Conservation (phyloP, 2,888 invertebrate species). For the Glyphotaelius pellucidus region DNA sequence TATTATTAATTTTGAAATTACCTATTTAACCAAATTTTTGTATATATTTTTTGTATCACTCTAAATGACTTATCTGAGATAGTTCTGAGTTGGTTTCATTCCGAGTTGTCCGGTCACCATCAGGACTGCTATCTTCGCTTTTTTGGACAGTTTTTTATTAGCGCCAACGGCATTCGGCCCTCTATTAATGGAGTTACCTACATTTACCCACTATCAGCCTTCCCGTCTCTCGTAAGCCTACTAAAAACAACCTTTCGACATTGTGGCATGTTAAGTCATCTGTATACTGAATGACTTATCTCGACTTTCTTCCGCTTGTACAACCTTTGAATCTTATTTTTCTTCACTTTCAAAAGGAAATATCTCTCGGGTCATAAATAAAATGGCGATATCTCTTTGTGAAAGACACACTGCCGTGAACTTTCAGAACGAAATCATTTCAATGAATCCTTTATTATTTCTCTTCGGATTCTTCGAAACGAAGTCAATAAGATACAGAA, state of each 20-base stretch:
- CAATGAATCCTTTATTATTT: background rate
- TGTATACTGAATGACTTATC: background rate
- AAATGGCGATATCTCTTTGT: constrained; percentile 10
- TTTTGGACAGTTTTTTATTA: too few relatives aligned
- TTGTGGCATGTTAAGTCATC: background rate
- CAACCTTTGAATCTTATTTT: constrained; percentile 14
- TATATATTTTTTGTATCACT: too few relatives aligned
- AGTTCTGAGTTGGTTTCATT: too few relatives aligned
- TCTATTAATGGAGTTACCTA: too few relatives aligned
- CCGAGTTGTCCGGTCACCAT: too few relatives aligned
- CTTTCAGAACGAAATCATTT: background rate
- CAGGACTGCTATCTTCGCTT: too few relatives aligned
- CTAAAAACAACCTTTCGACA: background rate
- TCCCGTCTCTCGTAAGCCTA: too few relatives aligned
- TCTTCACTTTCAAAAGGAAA: constrained; percentile 17
- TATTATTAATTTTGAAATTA: too few relatives aligned
- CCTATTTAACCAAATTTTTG: too few relatives aligned
- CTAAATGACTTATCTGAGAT: too few relatives aligned
- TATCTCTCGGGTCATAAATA: constrained; percentile 28
- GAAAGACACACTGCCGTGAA: constrained; percentile 9
- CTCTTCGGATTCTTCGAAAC: background rate
- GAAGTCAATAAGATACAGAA: background rate
- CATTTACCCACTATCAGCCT: too few relatives aligned
- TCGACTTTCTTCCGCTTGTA: constrained; percentile 33
- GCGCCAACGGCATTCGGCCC: too few relatives aligned